Conservation (phyloP, 2,888 invertebrate species). For the Periphyllus acericola region DNA sequence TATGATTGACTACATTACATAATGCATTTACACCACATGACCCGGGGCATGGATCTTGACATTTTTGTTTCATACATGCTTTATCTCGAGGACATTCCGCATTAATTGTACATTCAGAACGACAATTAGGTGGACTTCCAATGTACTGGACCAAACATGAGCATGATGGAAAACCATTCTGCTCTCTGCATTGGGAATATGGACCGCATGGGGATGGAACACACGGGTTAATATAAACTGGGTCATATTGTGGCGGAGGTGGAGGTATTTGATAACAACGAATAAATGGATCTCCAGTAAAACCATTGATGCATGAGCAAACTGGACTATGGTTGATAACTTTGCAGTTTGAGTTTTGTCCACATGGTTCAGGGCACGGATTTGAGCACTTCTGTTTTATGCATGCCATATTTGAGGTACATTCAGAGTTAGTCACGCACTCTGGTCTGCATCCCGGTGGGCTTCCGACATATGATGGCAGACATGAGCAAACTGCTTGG, state of each 20-base stretch:
- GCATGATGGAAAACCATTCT: slow-evolving; percentile 76
- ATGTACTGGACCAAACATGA: slow-evolving; percentile 76
- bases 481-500: slow-evolving; percentile 78
- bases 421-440: slow-evolving; percentile 79
- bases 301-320: slow-evolving; percentile 75
- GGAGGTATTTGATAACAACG: slow-evolving; percentile 71
- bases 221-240: slow-evolving; percentile 73
- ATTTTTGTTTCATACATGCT: slow-evolving; percentile 70
- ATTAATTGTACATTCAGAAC: slow-evolving; percentile 68
- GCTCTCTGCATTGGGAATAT: slow-evolving; percentile 74
- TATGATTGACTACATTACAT: slow-evolving; percentile 81
- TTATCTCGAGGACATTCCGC: slow-evolving; percentile 69
- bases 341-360: slow-evolving; percentile 77
- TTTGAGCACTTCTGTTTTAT: slow-evolving; percentile 77
- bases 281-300: slow-evolving; percentile 76
- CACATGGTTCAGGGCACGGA: slow-evolving; percentile 80
- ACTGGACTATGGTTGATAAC: slow-evolving; percentile 82
- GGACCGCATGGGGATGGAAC: slow-evolving; percentile 80
- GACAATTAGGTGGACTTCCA: slow-evolving; percentile 72
- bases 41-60: slow-evolving; percentile 70
- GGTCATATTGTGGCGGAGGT: slow-evolving; percentile 66
- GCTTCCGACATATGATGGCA: slow-evolving; percentile 73
- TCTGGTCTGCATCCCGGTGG: slow-evolving; percentile 79
- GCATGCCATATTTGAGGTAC: slow-evolving; percentile 77
- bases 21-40: slow-evolving; percentile 80